Percentiles rank a stretch among this genome's conserved stretches.
Evolutionary conservation across 2,888 invertebrate species (phyloP).

Genomic region (Chymomyza fuscimana): DNA sequence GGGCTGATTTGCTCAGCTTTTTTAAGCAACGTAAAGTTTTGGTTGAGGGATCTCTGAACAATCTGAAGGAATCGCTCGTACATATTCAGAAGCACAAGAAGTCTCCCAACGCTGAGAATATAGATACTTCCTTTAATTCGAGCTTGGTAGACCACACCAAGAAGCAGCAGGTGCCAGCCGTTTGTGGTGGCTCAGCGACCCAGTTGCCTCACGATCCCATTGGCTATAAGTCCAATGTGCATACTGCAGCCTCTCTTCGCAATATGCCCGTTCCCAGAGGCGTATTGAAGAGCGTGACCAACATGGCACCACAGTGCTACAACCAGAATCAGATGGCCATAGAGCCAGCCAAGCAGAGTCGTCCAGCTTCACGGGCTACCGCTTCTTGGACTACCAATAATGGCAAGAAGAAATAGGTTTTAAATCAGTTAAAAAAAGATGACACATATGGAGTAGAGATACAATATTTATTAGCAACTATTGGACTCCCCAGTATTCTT

Average conservation of each 20-base stretch:
- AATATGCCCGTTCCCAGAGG: conserved; percentile 95
- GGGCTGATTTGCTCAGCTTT: conserved; percentile 98
- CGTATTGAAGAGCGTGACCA: conserved; percentile 95
- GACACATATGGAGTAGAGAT: too few relatives aligned
- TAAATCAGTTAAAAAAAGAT: too few relatives aligned
- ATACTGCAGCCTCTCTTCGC: conserved; percentile 86
- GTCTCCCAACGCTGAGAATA: conserved; percentile 92
- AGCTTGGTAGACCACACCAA: conserved; percentile 82
- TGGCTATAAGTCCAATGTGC: conserved; percentile 93
- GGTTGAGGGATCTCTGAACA: conserved; percentile 93
- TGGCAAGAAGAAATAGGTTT: conserved; percentile 51
- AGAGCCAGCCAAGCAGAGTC: conserved; percentile 79
- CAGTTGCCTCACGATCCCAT: conserved; percentile 89
- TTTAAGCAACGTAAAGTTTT: conserved; percentile 96
- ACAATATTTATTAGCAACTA: too few relatives aligned
- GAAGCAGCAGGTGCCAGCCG: conserved; percentile 94
- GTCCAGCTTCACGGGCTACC: conserved; percentile 70
- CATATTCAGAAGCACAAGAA: conserved; percentile 99
- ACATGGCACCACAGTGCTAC: conserved; percentile 87
- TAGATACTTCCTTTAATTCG: too few relatives aligned
- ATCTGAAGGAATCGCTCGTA: conserved; percentile 96
- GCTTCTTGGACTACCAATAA: conserved; percentile 58
- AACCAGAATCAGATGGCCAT: conserved; percentile 87
- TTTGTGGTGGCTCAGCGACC: conserved; percentile 19
- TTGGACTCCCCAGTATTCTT: too few relatives aligned